Conservation (phyloP, 1,140 invertebrate genomes). For the Mesaphorura yosii region DNA sequence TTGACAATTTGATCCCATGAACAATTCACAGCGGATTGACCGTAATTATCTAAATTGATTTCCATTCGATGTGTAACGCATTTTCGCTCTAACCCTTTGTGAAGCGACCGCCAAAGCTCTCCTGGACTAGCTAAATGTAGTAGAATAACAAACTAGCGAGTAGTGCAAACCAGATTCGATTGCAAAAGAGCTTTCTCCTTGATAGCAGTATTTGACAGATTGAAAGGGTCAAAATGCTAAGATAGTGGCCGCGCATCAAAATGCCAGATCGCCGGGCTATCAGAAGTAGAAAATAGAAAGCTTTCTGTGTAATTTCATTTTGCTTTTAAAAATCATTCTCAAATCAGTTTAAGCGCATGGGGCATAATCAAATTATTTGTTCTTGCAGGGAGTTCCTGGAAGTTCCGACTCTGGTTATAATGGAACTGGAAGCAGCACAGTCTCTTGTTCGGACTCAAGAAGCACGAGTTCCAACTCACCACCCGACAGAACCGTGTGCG, state of each 20-base stretch:
- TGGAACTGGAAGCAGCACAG: slow-evolving; percentile 13
- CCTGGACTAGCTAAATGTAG: background rate
- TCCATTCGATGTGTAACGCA: background rate
- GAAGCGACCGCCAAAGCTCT: background rate
- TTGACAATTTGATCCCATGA: slow-evolving; percentile 6
- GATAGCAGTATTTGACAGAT: background rate
- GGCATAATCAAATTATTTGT: background rate
- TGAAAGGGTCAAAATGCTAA: background rate
- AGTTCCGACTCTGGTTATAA: slow-evolving; percentile 22
- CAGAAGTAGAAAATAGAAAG: background rate
- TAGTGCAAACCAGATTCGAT: background rate
- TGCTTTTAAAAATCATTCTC: too few species aligned
- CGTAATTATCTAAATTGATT: background rate
- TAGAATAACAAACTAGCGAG: background rate
- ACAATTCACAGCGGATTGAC: background rate
- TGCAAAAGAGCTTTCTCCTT: background rate
- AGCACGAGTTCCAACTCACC: slow-evolving; percentile 19
- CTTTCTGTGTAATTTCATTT: background rate
- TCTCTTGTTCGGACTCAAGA: slow-evolving; percentile 11
- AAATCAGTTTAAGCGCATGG: too few species aligned
- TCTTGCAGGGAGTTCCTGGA: slow-evolving; percentile 15
- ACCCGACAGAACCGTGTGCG: slow-evolving; percentile 17
- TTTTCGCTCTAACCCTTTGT: background rate
- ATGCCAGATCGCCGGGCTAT: background rate
- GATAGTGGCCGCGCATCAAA: background rate